Evolutionary conservation across 64 coral and sea anemone species (phyloP).

Genomic region (Orbicella faveolata): DNA sequence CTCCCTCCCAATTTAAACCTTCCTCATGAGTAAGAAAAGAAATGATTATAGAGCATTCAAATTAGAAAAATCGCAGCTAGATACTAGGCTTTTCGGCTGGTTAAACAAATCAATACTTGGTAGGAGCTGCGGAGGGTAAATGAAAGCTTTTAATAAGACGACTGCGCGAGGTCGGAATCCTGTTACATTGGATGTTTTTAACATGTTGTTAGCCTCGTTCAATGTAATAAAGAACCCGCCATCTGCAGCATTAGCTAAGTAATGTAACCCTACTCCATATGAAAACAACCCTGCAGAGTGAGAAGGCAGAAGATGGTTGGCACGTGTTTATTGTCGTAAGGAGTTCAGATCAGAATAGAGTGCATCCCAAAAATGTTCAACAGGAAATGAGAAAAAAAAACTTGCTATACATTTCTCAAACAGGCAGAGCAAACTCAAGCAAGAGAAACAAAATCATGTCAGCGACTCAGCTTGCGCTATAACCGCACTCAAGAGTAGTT

Average conservation of each 20-base stretch:
- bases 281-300: background rate
- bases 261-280: constrained; percentile 4
- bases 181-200: background rate
- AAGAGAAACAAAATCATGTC: too few species aligned
- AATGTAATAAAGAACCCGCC: background rate
- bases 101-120: constrained; percentile 26
- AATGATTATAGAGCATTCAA: background rate
- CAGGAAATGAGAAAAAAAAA: background rate
- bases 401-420: background rate
- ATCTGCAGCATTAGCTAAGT: background rate
- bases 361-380: background rate
- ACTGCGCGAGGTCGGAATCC: background rate
- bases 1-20: background rate
- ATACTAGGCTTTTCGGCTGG: background rate
- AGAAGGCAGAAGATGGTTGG: background rate
- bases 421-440: too few species aligned
- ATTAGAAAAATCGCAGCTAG: background rate
- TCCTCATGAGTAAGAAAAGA: background rate
- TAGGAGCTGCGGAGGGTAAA: background rate
- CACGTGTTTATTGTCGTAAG: background rate
- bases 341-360: background rate
- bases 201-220: background rate
- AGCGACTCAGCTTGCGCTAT: background rate
- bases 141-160: background rate
- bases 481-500: background rate